A percentile compares a stretch with the other conserved stretches of the same genome.
phyloP scores from a whole-genome alignment of 2,888 invertebrate genomes.

The Eupithecia centaureata region DNA sequence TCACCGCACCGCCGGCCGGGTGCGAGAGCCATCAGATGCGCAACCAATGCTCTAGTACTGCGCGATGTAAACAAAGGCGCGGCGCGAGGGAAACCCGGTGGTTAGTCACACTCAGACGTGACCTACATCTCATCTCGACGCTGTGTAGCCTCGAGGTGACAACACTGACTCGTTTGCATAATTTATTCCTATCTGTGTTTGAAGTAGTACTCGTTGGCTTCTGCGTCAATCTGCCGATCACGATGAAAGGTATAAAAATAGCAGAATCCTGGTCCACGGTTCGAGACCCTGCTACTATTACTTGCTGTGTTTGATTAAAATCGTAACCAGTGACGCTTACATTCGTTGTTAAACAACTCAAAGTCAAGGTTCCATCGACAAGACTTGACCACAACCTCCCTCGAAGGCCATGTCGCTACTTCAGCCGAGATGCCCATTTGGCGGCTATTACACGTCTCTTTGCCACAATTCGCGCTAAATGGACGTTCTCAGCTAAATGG shows the following conservation, averaged over 20 bases:
- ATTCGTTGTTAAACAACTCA: no score
- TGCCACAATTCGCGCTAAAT: constrained; percentile 13
- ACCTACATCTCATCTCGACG: constrained; percentile 48
- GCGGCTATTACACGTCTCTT: constrained; percentile 5
- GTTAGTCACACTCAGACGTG: constrained; percentile 58
- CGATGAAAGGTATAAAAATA: background rate
- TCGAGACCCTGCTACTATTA: no score
- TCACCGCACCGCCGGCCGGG: no score
- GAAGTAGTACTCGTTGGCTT: constrained; percentile 8
- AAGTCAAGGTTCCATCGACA: constrained; percentile 13
- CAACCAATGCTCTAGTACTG: no score
- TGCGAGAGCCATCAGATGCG: no score
- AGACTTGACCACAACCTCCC: constrained; percentile 5
- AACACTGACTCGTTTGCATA: constrained; percentile 19
- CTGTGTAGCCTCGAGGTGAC: constrained; percentile 19
- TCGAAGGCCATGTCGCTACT: constrained; percentile 31
- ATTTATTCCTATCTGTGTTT: constrained; percentile 24
- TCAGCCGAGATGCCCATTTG: background rate
- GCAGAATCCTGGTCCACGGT: background rate
- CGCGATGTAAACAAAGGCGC: constrained; percentile 18
- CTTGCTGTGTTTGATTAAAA: no score
- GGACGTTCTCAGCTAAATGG: constrained; percentile 9
- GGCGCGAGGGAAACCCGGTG: constrained; percentile 58
- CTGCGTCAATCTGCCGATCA: constrained; percentile 11
- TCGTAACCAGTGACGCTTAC: no score